Evolutionary conservation across 1,140 invertebrate species (phyloP).

Genomic region (Asbolus verrucosus): DNA sequence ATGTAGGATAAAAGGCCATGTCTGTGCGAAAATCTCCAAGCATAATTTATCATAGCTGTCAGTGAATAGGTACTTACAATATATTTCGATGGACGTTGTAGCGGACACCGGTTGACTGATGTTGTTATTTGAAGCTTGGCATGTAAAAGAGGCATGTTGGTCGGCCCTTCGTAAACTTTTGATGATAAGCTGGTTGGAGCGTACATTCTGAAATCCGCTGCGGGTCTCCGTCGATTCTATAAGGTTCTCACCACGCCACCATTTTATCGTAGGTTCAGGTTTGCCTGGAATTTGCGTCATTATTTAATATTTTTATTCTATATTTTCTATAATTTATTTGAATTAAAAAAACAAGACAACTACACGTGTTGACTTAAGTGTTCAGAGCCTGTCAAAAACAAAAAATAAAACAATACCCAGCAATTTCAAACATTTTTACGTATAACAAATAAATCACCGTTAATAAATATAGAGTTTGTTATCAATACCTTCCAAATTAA

Average conservation of each 20-base stretch:
- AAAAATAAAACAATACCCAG: too few species aligned
- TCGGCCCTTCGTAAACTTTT: constrained; percentile 71
- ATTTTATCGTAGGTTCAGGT: constrained; percentile 84
- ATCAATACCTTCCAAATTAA: too few species aligned
- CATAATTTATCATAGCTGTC: constrained; percentile 21
- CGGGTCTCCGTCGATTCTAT: constrained; percentile 71
- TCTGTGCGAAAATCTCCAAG: neutral
- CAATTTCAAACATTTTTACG: too few species aligned
- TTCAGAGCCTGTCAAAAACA: too few species aligned
- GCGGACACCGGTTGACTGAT: constrained; percentile 76
- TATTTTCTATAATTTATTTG: constrained; percentile 21
- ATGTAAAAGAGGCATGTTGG: constrained; percentile 77
- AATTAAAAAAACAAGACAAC: constrained; percentile 29
- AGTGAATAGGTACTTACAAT: constrained; percentile 74
- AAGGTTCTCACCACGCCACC: constrained; percentile 85
- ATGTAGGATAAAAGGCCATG: too few species aligned
- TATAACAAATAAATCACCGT: too few species aligned
- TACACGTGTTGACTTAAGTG: too few species aligned
- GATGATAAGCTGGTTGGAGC: constrained; percentile 69
- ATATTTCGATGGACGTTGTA: constrained; percentile 77
- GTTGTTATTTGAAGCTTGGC: constrained; percentile 80
- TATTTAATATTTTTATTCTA: neutral
- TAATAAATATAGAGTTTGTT: too few species aligned
- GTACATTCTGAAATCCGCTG: constrained; percentile 64
- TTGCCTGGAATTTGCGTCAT: constrained; percentile 73